Evolutionary conservation across 2,113 vertebrate species (phyloP), one percentile per base, ranked within the genome.

Genomic region (Pyxicephalus adspersus): DNA sequence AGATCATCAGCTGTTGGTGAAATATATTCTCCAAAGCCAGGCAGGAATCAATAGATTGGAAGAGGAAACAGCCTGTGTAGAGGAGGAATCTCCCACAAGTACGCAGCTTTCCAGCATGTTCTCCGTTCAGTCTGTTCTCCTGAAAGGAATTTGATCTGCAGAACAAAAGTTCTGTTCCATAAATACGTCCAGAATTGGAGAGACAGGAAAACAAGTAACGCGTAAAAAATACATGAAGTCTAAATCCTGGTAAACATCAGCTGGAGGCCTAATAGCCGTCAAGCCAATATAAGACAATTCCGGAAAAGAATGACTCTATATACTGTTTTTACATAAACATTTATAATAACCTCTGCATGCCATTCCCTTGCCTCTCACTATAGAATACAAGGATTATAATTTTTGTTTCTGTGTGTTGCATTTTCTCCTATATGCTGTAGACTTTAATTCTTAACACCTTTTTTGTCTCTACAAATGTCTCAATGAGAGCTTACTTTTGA

Each of bases 1-100:
- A 76, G 50, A 76, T 84, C 78, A 70, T 78, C 77, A 77, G 51
- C 45, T 75, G 45, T 64, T 55, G 45, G 61, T 76, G 61, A 78
- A 81, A 83, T 78, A 57, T 63, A 54, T 71, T 84, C 66, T 83
- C 83, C 81, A 84, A 80, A 84, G 63, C 31, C 45, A 26, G 29
- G 29, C 65, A 80, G 58, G 77, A 84, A 85, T 85, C 83, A 83
- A 84, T 83, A 84, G 50, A 50, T 54, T 83, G 28, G 55, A 57
- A 77, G 67, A 83, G 71, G 61, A 83, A 83, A 76, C 26, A 57
- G 61, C 52, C 64, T 68, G 74, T 45, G 51, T 29, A 55, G 68
- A 76, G 50, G 60, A 64, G 75, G 54, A 25, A 20, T 71, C 76
- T 83, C 84, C 84, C 57, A 20, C 17, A 64, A 63, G 78, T 50